Base-by-base conservation (phyloP, 2,797 vertebrate species). In the Gastrophryne carolinensis region DNA sequence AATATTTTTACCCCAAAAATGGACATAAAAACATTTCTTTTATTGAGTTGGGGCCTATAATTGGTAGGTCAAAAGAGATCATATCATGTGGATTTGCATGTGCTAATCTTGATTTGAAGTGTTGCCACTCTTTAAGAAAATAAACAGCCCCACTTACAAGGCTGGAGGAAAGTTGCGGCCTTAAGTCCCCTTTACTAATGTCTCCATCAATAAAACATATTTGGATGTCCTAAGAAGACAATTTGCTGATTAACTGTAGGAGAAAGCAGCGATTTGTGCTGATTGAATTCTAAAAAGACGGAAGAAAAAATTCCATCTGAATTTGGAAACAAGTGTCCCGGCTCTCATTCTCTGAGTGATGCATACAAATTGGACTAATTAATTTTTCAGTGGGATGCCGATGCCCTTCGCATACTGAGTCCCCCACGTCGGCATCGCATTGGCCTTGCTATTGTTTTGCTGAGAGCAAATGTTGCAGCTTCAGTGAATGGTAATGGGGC, bases 351-450 rank as follows among this genome's bases (percentile, higher is more conserved):
- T 12, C 72, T 8, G 81, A 80, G 21, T 24, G 37, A 63, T 49
- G 84, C 85, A 83, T 83, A 80, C 87, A 79, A 81, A 86, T 79
- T 79, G 80, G 52, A 79, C 80, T 80, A 80, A 83, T 85, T 81
- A 84, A 83, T 82, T 83, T 84, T 83, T 80, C 83, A 80, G 75
- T 73, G 56, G 81, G 75, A 78, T 73, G 49, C 72, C 57, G 49
- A 58, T 13, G 2, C 70, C 13, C 60, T 1, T 11, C 63, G 81
- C 82, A 80, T 84, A 65, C 81, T 37, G 80, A 81, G 79, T 80
- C 19, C 17, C 66, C 66, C 44, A 0, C 8, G 2, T 52, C 70
- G 78, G 73, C 79, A 23, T 35, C 78, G 75, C 78, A 60, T 60
- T 53, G 61, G 74, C 80, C 73, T 37, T 69, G 34, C 24, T 27